A percentile compares a stretch with the other conserved stretches of the same genome.
Conservation (phyloP, 2,113 vertebrate genomes). For the Chloebia gouldiae region DNA sequence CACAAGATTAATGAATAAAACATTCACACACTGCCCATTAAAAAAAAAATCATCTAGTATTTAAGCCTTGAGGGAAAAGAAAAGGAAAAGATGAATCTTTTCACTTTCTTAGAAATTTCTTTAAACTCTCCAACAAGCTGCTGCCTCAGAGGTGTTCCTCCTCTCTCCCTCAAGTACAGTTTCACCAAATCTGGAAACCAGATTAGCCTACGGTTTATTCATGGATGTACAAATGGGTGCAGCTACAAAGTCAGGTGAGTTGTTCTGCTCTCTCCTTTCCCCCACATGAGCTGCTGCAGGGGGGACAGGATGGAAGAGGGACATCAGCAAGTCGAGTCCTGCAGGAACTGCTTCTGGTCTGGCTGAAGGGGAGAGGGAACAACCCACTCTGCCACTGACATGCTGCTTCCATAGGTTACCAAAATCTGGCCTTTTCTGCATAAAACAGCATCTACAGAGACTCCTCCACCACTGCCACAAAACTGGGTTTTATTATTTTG, state of each 20-base stretch:
- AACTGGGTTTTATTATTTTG: not conserved
- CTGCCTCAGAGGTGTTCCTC: not conserved
- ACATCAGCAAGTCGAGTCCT: accelerated
- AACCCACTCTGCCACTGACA: not conserved
- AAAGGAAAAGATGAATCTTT: not conserved
- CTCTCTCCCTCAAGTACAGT: not conserved
- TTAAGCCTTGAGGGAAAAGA: not conserved
- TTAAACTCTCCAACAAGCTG: not conserved
- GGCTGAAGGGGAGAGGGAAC: not conserved
- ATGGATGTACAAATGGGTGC: not conserved
- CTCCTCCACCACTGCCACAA: not conserved
- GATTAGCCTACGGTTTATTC: not conserved
- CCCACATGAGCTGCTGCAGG: not conserved
- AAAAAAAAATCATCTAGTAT: not conserved
- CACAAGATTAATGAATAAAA: constrained; percentile 14
- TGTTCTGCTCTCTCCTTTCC: not conserved
- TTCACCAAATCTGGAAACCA: not conserved
- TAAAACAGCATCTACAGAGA: not conserved
- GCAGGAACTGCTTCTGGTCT: not conserved
- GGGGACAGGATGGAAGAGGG: not conserved
- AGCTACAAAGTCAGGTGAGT: not conserved
- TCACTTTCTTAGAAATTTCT: not conserved
- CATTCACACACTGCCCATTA: not conserved
- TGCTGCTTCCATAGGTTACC: not conserved
- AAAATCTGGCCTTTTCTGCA: not conserved